phyloP scores from a whole-genome alignment of 2,113 vertebrate species.

The Plotosus lineatus region DNA sequence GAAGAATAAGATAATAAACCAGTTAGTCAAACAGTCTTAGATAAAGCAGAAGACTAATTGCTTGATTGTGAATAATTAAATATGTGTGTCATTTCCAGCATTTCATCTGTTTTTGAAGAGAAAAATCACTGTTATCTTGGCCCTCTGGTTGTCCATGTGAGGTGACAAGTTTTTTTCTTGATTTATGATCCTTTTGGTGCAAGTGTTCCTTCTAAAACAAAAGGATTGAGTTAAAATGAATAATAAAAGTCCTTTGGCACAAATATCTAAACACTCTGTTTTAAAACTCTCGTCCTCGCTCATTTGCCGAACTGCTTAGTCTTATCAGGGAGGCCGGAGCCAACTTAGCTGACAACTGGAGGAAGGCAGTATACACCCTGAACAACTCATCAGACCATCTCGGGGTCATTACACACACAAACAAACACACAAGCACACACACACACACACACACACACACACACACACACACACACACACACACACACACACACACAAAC shows the following conservation, averaged over 20 bases:
- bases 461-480: too few relatives aligned
- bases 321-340: too few relatives aligned
- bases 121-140: not conserved
- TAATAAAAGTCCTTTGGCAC: not conserved
- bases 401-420: too few relatives aligned
- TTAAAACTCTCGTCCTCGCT: too few relatives aligned
- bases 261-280: not conserved
- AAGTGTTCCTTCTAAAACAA: not conserved
- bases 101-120: conserved; percentile 8
- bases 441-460: too few relatives aligned
- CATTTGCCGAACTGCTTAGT: too few relatives aligned
- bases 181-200: not conserved
- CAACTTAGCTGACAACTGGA: too few relatives aligned
- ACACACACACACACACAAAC: too few relatives aligned
- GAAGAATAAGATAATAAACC: conserved; percentile 8
- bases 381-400: too few relatives aligned
- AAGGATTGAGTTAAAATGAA: not conserved
- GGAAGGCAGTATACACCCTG: too few relatives aligned
- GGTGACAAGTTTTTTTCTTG: not conserved
- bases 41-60: conserved; percentile 18
- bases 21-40: conserved; percentile 11
- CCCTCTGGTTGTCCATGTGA: conserved; percentile 4
- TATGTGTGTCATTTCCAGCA: conserved; percentile 12
- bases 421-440: too few relatives aligned
- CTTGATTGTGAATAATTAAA: conserved; percentile 23